Evolutionary conservation across 2,888 invertebrate species (phyloP).

Genomic region (Drosophila kambysellisi): DNA sequence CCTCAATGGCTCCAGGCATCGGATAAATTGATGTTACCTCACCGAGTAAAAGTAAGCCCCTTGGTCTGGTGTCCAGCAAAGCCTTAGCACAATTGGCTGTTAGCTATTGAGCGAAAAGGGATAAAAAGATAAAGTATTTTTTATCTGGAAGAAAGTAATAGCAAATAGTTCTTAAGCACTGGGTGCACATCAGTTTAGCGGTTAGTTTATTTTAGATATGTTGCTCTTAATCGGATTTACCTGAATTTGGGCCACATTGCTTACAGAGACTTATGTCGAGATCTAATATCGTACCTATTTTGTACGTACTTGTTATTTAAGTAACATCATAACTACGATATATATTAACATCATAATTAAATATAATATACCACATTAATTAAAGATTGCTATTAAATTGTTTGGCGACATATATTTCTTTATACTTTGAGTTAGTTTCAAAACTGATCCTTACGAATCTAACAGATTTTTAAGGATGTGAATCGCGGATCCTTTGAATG

Average conservation of each 20-base stretch:
- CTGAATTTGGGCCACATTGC: background rate
- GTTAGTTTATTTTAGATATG: background rate
- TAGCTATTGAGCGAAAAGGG: conserved; percentile 35
- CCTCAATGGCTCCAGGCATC: conserved; percentile 67
- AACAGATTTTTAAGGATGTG: background rate
- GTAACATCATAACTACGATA: background rate
- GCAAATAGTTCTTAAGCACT: background rate
- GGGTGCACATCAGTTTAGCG: too few species aligned
- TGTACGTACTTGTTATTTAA: background rate
- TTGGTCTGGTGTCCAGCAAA: conserved; percentile 70
- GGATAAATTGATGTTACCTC: conserved; percentile 78
- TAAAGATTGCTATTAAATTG: background rate
- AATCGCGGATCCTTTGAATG: background rate
- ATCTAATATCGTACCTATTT: background rate
- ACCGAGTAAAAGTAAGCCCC: conserved; percentile 69
- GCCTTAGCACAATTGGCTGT: conserved; percentile 75
- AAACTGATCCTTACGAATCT: background rate
- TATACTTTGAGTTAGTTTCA: background rate
- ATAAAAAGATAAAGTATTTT: background rate
- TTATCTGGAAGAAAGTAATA: background rate
- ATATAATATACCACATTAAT: background rate
- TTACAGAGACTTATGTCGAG: too few species aligned
- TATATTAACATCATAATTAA: background rate
- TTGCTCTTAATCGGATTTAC: background rate
- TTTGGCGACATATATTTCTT: background rate